Conservation (phyloP, 2,797 vertebrate genomes). For the Poeciliopsis gracilis region DNA sequence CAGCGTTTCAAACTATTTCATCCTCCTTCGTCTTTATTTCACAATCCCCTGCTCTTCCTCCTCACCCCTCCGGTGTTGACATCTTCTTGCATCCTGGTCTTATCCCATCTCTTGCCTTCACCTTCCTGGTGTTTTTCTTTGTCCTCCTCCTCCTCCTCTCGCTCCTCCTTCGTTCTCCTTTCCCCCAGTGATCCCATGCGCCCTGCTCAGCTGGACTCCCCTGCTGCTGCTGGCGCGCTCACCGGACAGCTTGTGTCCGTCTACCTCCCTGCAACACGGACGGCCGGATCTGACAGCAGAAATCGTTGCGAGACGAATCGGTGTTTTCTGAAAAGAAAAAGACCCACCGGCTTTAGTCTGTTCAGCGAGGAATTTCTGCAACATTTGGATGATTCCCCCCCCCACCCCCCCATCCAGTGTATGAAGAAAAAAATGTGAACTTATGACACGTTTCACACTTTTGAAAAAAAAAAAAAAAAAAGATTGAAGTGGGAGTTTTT, state of each 20-base stretch:
- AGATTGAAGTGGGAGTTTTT: background rate
- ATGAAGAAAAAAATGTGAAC: background rate
- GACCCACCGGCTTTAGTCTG: constrained; percentile 1
- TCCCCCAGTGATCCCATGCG: constrained; percentile 58
- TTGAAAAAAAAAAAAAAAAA: background rate
- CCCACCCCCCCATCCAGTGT: background rate
- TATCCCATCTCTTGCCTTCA: constrained; percentile 35
- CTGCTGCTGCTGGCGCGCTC: constrained; percentile 23
- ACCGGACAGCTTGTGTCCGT: constrained; percentile 53
- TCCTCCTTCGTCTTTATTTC: constrained; percentile 13
- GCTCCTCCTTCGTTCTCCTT: constrained; percentile 31
- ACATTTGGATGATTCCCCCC: constrained; percentile 45
- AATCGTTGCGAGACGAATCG: constrained; percentile 25
- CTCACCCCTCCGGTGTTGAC: constrained; percentile 17
- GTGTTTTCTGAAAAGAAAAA: constrained; percentile 18
- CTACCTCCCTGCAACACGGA: constrained; percentile 5
- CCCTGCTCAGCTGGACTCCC: constrained; percentile 44
- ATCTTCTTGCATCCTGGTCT: constrained; percentile 13
- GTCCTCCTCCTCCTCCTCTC: background rate
- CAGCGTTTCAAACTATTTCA: background rate
- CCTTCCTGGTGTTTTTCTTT: constrained; percentile 49
- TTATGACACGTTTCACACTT: background rate
- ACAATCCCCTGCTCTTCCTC: background rate
- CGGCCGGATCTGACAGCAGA: constrained; percentile 10
- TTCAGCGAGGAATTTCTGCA: constrained; percentile 33